Conservation (phyloP, 2,888 invertebrate genomes). For the Drosophila atripex region DNA sequence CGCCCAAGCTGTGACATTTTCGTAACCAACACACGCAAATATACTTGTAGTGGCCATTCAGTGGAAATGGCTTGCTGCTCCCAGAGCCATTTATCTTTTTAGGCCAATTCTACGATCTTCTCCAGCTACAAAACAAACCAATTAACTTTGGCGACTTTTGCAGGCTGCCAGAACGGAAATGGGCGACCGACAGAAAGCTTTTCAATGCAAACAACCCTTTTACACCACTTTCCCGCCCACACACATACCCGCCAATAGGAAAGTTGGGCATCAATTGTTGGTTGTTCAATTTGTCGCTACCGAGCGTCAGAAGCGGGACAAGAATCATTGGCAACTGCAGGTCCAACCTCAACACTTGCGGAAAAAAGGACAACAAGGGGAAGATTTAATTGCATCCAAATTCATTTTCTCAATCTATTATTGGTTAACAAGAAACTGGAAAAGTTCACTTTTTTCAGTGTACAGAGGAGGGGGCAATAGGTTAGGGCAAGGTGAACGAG, state of each 20-base stretch:
- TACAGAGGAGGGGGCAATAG: neutral
- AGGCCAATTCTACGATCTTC: constrained; percentile 62
- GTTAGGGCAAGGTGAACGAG: constrained; percentile 4
- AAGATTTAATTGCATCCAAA: neutral
- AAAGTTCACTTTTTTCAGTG: constrained; percentile 2
- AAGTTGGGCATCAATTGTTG: constrained; percentile 47
- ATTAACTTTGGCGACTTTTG: constrained; percentile 65
- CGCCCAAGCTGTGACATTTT: constrained; percentile 67
- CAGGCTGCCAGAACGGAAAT: constrained; percentile 47
- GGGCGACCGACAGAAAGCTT: constrained; percentile 48
- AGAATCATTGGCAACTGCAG: constrained; percentile 27
- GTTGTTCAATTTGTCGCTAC: constrained; percentile 57
- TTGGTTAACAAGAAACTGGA: neutral
- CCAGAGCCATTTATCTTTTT: constrained; percentile 34
- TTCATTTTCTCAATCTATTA: neutral
- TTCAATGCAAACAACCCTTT: constrained; percentile 45
- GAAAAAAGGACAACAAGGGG: neutral
- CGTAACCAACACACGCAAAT: constrained; percentile 13
- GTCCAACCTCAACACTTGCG: constrained; percentile 28
- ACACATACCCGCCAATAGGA: constrained; percentile 3
- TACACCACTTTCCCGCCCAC: constrained; percentile 5
- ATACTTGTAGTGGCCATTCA: constrained; percentile 17
- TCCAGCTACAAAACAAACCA: constrained; percentile 67
- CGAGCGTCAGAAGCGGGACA: constrained; percentile 28
- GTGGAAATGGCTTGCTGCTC: constrained; percentile 11